phyloP scores from a whole-genome alignment of 37 sponge, comb jelly and placozoan genomes.

The Amphimedon queenslandica region DNA sequence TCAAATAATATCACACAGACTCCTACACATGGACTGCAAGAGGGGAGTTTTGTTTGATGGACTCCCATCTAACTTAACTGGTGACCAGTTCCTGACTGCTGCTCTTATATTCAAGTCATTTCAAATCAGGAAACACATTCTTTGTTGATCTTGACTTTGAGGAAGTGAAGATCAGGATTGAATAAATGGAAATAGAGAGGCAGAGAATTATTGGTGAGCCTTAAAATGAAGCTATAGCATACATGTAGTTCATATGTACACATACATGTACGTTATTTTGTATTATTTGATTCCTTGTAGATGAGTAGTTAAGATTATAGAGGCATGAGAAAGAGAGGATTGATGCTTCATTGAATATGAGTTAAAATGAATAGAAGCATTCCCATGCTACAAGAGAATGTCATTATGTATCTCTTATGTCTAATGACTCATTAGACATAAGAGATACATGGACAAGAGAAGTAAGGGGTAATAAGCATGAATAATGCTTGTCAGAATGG shows the following conservation, averaged over 20 bases:
- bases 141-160: slow-evolving; percentile 60
- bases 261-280: not conserved
- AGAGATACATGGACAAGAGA: slow-evolving; percentile 57
- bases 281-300: slow-evolving; percentile 7
- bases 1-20: slow-evolving; percentile 73
- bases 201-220: slow-evolving; percentile 16
- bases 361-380: slow-evolving; percentile 91
- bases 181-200: slow-evolving; percentile 38
- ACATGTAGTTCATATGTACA: too few species aligned
- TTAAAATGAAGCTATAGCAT: too few species aligned
- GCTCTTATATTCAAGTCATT: slow-evolving; percentile 62
- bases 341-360: slow-evolving; percentile 46
- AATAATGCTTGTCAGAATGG: too few species aligned
- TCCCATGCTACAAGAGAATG: slow-evolving; percentile 47
- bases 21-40: slow-evolving; percentile 75
- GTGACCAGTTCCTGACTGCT: slow-evolving; percentile 7
- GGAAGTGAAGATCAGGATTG: slow-evolving; percentile 25
- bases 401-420: slow-evolving; percentile 70
- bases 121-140: slow-evolving; percentile 85
- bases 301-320: slow-evolving; percentile 22
- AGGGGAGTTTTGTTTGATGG: slow-evolving; percentile 89
- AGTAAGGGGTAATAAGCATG: slow-evolving; percentile 9
- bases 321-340: slow-evolving; percentile 46
- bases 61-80: slow-evolving; percentile 72
- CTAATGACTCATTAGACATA: slow-evolving; percentile 14